Percentiles rank a stretch among this genome's conserved stretches.
Evolutionary conservation across 2,113 vertebrate genomes (phyloP).

Genomic region (Girardinichthys multiradiatus): DNA sequence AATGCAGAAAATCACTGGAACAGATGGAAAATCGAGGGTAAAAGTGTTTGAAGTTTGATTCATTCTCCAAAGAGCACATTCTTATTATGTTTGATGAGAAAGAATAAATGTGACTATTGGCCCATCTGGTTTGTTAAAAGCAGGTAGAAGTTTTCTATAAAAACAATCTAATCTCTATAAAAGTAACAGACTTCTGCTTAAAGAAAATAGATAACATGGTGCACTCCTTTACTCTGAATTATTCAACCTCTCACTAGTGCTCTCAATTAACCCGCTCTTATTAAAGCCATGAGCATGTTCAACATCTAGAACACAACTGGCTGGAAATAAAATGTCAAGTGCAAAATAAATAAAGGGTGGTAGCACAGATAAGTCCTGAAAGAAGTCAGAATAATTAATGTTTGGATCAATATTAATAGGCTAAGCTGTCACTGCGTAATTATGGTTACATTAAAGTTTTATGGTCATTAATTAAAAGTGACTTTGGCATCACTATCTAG

Average conservation of each 20-base stretch:
- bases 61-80: neutral
- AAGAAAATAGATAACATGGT: neutral
- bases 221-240: neutral
- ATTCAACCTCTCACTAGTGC: neutral
- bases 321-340: conserved; percentile 32
- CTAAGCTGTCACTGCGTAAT: conserved; percentile 62
- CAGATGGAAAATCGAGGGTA: neutral
- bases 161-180: neutral
- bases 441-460: conserved; percentile 71
- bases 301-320: conserved; percentile 12
- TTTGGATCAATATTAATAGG: conserved; percentile 74
- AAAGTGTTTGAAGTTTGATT: neutral
- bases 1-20: neutral
- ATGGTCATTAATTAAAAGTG: conserved; percentile 78
- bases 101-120: neutral
- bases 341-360: conserved; percentile 40
- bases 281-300: neutral
- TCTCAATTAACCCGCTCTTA: neutral
- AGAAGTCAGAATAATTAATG: conserved; percentile 62
- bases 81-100: neutral
- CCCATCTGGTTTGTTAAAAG: neutral
- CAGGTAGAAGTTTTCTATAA: neutral
- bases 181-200: neutral
- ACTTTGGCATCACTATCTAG: conserved; percentile 73
- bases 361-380: conserved; percentile 29